phyloP scores from a whole-genome alignment of 2,797 vertebrate species.

The Leptoclinus maculatus region DNA sequence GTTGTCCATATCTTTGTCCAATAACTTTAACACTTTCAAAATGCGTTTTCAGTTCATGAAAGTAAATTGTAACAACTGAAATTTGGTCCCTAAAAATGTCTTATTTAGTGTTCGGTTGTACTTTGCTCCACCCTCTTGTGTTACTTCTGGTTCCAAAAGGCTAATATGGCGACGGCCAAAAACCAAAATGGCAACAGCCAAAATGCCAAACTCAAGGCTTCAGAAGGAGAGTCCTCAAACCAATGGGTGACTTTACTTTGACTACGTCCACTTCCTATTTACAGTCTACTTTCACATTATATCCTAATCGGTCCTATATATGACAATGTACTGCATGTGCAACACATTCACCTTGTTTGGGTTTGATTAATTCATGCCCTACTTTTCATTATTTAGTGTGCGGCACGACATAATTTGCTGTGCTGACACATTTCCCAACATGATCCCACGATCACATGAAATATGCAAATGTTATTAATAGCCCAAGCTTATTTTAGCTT shows the following conservation, averaged over 20 bases:
- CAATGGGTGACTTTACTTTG: not conserved
- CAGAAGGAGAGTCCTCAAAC: not conserved
- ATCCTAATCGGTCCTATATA: not conserved
- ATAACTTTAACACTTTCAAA: not conserved
- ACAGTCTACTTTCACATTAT: not conserved
- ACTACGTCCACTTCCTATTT: not conserved
- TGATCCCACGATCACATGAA: slow-evolving; percentile 43
- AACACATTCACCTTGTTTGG: slow-evolving; percentile 1
- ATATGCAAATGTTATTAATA: slow-evolving; percentile 43
- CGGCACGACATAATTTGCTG: slow-evolving; percentile 21
- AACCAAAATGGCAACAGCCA: too few species aligned
- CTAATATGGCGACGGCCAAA: not conserved
- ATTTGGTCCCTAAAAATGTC: not conserved
- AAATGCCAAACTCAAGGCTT: not conserved
- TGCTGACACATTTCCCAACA: slow-evolving; percentile 25
- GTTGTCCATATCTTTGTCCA: not conserved
- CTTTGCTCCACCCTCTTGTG: not conserved
- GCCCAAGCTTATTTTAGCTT: slow-evolving; percentile 7
- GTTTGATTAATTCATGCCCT: slow-evolving; percentile 14
- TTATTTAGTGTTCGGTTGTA: not conserved
- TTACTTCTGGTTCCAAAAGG: not conserved
- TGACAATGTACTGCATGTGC: not conserved
- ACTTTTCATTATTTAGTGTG: slow-evolving; percentile 27
- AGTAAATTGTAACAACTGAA: not conserved
- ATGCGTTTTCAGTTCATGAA: not conserved